Evolutionary conservation across 2,797 vertebrate species (phyloP).

Genomic region (Anguilla obscura): DNA sequence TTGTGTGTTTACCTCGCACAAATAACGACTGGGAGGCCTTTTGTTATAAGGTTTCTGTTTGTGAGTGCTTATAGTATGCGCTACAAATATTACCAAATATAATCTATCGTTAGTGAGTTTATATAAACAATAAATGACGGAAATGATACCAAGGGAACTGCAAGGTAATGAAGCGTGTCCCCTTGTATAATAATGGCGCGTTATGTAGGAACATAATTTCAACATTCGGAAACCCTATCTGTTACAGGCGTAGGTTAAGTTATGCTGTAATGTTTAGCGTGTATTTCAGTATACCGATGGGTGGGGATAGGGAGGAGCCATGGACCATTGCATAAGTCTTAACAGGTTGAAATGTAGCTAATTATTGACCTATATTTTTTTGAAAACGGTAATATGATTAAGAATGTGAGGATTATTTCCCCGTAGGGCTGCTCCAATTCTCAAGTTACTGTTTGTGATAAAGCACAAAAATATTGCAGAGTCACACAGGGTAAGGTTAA

Average conservation of each 20-base stretch:
- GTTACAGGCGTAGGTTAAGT: slow-evolving; percentile 56
- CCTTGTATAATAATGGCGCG: not conserved
- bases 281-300: slow-evolving; percentile 34
- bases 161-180: not conserved
- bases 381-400: not conserved
- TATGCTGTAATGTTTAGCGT: slow-evolving; percentile 53
- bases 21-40: slow-evolving; percentile 21
- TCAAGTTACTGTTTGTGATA: not conserved
- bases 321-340: slow-evolving; percentile 54
- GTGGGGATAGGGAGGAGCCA: slow-evolving; percentile 54
- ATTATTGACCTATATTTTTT: not conserved
- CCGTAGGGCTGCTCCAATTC: not conserved
- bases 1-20: not conserved
- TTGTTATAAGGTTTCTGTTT: not conserved
- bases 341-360: not conserved
- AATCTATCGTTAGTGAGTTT: not conserved
- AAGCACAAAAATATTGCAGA: not conserved
- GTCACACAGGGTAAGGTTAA: not conserved
- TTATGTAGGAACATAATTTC: slow-evolving; percentile 52
- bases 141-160: slow-evolving; percentile 19
- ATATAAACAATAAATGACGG: slow-evolving; percentile 29
- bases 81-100: not conserved
- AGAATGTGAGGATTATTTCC: not conserved
- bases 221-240: slow-evolving; percentile 51
- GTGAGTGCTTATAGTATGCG: not conserved